Evolutionary conservation across 1,140 invertebrate species (phyloP), one percentile per base, ranked within the genome.

Genomic region (Caerostris darwini): DNA sequence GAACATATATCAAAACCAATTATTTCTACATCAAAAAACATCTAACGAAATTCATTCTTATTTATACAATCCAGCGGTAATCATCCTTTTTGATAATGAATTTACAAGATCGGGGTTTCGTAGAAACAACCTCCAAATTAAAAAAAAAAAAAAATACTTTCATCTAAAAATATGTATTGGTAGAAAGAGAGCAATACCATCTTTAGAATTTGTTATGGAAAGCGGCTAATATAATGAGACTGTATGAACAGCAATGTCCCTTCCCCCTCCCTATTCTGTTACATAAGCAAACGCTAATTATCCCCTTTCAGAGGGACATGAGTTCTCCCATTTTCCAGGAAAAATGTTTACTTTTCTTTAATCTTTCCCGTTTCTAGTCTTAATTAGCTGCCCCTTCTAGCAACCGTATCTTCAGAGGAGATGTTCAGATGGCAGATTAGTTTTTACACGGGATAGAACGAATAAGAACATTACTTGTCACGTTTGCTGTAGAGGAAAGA

Each of bases 321-420:
- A 64, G 69, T 53, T 57, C 92, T 93, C 92, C 92, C 92, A 54
- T 93, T 93, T 92, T 93, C 92, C 56, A 50, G 69, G 92, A 89
- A 93, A 93, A 93, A 92, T 93, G 92, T 93, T 93, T 93, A 93
- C 92, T 93, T 93, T 93, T 93, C 92, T 93, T 93, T 93, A 93
- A 93, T 93, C 92, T 93, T 58, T 87, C 92, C 92, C 90, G 90
- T 92, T 92, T 93, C 91, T 14, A 93, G 92, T 93, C 92, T 93
- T 93, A 93, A 93, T 93, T 93, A 93, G 92, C 88, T 93, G 92
- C 92, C 69, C 34, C 92, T 93, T 89, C 92, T 88, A 58, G 57
- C 54, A 53, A 61, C 61, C 53, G 81, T 69, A 14, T 50, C 86
- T 88, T 19, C 59, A 86, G 59, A 59, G 34, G 83, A 86, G 57